Conservation (phyloP, 2,888 invertebrate species). For the Diarsia rubi region DNA sequence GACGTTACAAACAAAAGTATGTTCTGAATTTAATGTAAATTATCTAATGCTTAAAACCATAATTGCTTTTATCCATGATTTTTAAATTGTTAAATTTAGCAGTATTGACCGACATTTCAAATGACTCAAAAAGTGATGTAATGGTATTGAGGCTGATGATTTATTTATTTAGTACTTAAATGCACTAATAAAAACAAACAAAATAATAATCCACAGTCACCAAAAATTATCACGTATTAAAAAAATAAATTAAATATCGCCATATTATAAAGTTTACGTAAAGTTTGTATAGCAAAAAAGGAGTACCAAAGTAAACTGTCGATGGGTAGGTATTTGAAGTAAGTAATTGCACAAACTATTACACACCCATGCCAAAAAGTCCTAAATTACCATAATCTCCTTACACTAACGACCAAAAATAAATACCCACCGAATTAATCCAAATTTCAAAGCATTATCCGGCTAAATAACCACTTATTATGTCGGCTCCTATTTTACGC, state of each 20-base stretch:
- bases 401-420: conserved; percentile 68
- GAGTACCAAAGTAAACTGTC: neutral
- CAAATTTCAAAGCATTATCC: conserved; percentile 76
- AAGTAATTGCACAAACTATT: neutral
- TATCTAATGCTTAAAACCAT: neutral
- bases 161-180: too few relatives aligned
- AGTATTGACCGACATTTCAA: neutral
- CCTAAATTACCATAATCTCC: conserved; percentile 66
- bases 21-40: conserved; percentile 32
- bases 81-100: neutral
- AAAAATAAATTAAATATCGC: too few relatives aligned
- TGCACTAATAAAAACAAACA: too few relatives aligned
- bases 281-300: neutral
- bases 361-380: conserved; percentile 5
- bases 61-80: neutral
- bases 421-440: conserved; percentile 76
- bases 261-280: too few relatives aligned
- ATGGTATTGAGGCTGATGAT: too few relatives aligned
- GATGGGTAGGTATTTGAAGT: too few relatives aligned
- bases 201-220: neutral
- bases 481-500: conserved; percentile 86
- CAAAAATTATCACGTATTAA: too few relatives aligned
- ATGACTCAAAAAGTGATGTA: too few relatives aligned
- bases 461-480: conserved; percentile 87
- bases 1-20: conserved; percentile 21